Conservation (phyloP, 2,888 invertebrate genomes). For the Euzophera pinguis region DNA sequence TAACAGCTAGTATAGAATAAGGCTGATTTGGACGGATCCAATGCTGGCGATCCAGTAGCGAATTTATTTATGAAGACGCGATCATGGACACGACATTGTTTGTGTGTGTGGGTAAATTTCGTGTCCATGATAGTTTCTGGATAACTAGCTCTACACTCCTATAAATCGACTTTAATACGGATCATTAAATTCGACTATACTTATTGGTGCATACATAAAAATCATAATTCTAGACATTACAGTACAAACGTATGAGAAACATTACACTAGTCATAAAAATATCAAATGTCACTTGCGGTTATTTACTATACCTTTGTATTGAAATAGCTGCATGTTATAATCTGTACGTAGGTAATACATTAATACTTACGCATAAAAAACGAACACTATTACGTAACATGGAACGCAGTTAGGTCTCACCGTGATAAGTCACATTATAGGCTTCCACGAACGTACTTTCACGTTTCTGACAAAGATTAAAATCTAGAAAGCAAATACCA, state of each 20-base stretch:
- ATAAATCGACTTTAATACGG: too few species aligned
- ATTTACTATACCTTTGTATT: not conserved
- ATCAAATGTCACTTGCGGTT: conserved; percentile 5
- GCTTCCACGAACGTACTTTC: conserved; percentile 11
- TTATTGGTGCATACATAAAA: not conserved
- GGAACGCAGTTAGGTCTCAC: not conserved
- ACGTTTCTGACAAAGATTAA: conserved; percentile 9
- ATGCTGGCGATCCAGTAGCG: too few species aligned
- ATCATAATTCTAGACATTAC: not conserved
- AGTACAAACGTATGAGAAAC: not conserved
- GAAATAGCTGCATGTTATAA: not conserved
- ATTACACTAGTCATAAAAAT: not conserved
- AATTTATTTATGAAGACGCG: too few species aligned
- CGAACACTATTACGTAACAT: not conserved
- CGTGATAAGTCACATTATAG: not conserved
- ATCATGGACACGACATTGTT: too few species aligned
- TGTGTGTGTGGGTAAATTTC: too few species aligned
- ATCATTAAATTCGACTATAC: too few species aligned
- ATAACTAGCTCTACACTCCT: too few species aligned
- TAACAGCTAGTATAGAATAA: too few species aligned
- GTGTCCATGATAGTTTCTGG: too few species aligned
- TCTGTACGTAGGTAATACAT: not conserved
- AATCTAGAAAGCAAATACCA: not conserved
- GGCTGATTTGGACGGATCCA: too few species aligned
- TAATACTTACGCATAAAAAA: not conserved